phyloP scores from a whole-genome alignment of 2,113 vertebrate species.

The Calcarius ornatus region DNA sequence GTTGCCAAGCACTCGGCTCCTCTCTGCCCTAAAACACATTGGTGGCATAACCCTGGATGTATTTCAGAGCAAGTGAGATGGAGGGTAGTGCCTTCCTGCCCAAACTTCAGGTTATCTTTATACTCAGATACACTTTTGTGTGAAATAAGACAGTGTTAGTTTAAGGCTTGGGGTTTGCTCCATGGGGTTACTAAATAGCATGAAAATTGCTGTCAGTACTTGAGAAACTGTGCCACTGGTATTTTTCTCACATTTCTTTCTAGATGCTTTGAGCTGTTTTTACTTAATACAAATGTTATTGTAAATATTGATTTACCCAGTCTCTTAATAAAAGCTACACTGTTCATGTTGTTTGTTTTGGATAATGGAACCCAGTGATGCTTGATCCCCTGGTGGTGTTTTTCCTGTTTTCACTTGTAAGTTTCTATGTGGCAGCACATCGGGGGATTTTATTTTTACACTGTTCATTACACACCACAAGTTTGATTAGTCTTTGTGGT shows the following conservation, averaged over 20 bases:
- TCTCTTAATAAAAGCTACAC: neutral
- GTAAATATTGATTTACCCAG: neutral
- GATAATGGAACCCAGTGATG: neutral
- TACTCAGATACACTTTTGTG: neutral
- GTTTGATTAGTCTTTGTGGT: neutral
- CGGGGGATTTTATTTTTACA: neutral
- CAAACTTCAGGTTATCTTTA: neutral
- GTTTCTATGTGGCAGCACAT: neutral
- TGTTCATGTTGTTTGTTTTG: neutral
- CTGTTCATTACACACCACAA: neutral
- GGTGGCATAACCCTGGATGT: neutral
- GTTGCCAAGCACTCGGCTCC: neutral
- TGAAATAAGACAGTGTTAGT: neutral
- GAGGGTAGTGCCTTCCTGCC: neutral
- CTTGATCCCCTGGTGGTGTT: neutral
- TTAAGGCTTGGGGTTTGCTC: neutral
- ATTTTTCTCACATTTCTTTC: neutral
- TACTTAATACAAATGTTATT: neutral
- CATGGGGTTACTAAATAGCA: neutral
- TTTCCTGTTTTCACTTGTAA: neutral
- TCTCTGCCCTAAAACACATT: neutral
- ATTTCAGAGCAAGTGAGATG: neutral
- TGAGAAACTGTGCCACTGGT: neutral
- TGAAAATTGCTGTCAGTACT: neutral
- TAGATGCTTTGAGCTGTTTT: neutral